Base-by-base conservation (phyloP, 2,797 vertebrate genomes). In the Sciurus vulgaris region DNA sequence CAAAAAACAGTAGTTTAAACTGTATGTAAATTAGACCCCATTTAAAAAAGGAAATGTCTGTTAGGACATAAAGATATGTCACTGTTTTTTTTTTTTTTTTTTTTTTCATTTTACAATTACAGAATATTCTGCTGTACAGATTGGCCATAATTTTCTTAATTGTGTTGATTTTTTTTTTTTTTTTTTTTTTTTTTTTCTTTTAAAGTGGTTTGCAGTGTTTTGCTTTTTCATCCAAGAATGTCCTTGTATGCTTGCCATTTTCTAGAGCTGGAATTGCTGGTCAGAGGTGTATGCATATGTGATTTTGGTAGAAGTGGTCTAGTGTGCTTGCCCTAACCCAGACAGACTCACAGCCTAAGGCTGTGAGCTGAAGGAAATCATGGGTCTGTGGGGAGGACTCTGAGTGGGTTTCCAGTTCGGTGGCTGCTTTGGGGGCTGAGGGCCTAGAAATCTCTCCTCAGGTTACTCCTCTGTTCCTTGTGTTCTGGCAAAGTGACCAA, bases 111-210 rank as follows among this genome's bases (percentile, higher is more conserved):
- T 28, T 28, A 11, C 2, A 6, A 12, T 5, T 56, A 24, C 8
- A 5, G 18, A 28, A 5, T 6, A 10, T 7, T n/a, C 20, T 10
- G 0, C 1, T 14, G 8, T 22, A 0, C 0, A 4, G 18, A 59
- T 44, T 15, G 33, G 3, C 41, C 5, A 3, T 33, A 0, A 5
- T 2, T 17, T 17, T 6, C 1, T 2, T 7, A 24, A 15, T 41
- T 28, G 3, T n/a, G 13, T 5, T 2, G 22, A 14, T 30, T 6
- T 47, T 9, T 67, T 24, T 6, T 47, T 59, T 17, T 59, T 59
- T 18, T 7, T 24, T 6, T 47, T 59, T n/a, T 30, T 6, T 47
- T 9, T 67, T 24, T 6, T 47, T 59, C 22, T 59, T 59, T 18
- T 7, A 59, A 12, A 18, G 15, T 10, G 6, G 9, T 30, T 38